phyloP scores from a whole-genome alignment of 2,797 vertebrate genomes.

The Trematomus bernacchii region DNA sequence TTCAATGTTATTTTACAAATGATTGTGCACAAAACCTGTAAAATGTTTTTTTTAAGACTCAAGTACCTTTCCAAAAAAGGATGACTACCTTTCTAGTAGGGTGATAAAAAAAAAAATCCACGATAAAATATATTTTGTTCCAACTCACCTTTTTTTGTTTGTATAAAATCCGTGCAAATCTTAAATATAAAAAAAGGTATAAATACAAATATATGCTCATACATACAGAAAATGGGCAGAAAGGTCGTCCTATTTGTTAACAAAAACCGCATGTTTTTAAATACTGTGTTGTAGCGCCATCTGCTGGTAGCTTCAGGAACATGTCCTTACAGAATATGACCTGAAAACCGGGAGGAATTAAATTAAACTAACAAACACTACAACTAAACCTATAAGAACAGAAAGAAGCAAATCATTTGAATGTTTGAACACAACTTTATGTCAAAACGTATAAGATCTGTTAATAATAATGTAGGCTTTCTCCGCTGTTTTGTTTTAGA shows the following conservation, averaged over 20 bases:
- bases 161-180: slow-evolving; percentile 2
- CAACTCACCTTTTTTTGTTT: background rate
- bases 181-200: background rate
- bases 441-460: background rate
- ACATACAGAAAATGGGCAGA: background rate
- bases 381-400: background rate
- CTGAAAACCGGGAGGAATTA: background rate
- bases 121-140: background rate
- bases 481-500: background rate
- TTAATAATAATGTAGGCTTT: background rate
- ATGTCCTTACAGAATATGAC: background rate
- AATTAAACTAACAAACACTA: background rate
- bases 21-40: background rate
- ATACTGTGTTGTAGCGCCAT: slow-evolving; percentile 40
- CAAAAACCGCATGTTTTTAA: background rate
- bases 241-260: background rate
- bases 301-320: slow-evolving; percentile 16
- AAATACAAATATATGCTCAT: background rate
- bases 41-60: background rate
- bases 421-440: no score
- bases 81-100: background rate
- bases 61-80: background rate
- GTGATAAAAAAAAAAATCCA: background rate
- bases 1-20: background rate
- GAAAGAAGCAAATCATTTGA: no score